phyloP scores from a whole-genome alignment of 2,888 invertebrate genomes.

The Strigamia crassipes region DNA sequence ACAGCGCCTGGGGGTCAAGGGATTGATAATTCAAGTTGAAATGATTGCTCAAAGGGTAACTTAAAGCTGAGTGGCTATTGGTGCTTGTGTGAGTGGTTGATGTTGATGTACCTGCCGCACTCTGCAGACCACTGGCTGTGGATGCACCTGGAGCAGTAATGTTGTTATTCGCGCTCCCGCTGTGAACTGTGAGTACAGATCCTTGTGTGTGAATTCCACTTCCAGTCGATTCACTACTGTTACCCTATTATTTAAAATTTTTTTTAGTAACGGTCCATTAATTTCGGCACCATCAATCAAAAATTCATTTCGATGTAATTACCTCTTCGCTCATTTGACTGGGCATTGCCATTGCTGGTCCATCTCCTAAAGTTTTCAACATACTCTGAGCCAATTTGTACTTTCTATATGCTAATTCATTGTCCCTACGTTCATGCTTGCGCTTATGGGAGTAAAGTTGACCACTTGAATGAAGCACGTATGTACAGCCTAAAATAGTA shows the following conservation, averaged over 20 bases:
- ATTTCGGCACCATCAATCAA: neutral
- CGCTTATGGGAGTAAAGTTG: constrained; percentile 97
- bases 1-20: constrained; percentile 45
- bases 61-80: constrained; percentile 43
- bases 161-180: neutral
- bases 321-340: constrained; percentile 48
- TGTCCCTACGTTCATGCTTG: constrained; percentile 93
- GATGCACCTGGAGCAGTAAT: neutral
- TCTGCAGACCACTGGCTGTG: constrained; percentile 32
- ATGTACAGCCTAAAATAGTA: constrained; percentile 73
- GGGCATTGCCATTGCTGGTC: constrained; percentile 47
- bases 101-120: constrained; percentile 45
- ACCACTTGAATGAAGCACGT: constrained; percentile 94
- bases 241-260: constrained; percentile 43
- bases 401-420: constrained; percentile 83
- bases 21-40: constrained; percentile 44
- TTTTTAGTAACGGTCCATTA: neutral
- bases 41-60: constrained; percentile 41
- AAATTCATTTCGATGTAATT: neutral
- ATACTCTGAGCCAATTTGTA: constrained; percentile 69
- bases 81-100: constrained; percentile 29
- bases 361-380: constrained; percentile 57
- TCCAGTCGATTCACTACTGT: constrained; percentile 46
- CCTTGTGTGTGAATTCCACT: constrained; percentile 43
- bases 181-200: constrained; percentile 39